Percentiles rank a stretch among this genome's conserved stretches.
phyloP scores from a whole-genome alignment of 2,113 vertebrate genomes.

The Turdus rufiventris region DNA sequence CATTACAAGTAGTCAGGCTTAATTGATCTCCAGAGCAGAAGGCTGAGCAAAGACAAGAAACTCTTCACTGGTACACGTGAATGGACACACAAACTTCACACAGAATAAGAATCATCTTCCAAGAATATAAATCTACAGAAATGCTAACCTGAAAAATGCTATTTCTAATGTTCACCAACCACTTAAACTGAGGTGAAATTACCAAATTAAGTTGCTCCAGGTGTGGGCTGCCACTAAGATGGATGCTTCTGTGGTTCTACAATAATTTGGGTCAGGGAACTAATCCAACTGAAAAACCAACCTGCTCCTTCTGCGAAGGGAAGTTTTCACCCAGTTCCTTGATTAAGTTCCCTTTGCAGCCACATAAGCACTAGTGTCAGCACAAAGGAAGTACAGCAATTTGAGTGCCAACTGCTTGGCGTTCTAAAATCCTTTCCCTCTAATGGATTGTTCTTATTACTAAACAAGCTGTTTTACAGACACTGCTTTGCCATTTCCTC shows the following conservation, averaged over 20 bases:
- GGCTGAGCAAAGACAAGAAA: neutral
- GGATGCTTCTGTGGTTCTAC: neutral
- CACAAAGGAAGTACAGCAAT: slow-evolving; percentile 23
- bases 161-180: neutral
- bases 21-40: neutral
- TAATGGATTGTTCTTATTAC: slow-evolving; percentile 8
- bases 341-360: slow-evolving; percentile 2
- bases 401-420: neutral
- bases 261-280: slow-evolving; percentile 39
- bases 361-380: slow-evolving; percentile 26
- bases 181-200: neutral
- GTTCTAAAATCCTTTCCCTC: slow-evolving; percentile 4
- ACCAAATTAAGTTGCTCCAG: neutral
- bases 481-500: neutral
- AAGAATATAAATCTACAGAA: neutral
- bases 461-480: neutral
- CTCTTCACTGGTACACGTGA: neutral
- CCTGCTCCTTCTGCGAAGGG: neutral
- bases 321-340: slow-evolving; percentile 8
- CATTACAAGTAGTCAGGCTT: neutral
- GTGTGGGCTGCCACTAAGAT: neutral
- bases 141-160: neutral
- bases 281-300: slow-evolving; percentile 20
- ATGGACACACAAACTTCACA: neutral
- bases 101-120: neutral